Conservation (phyloP, 2,797 vertebrate species). For the Phalloptychus januarius region DNA sequence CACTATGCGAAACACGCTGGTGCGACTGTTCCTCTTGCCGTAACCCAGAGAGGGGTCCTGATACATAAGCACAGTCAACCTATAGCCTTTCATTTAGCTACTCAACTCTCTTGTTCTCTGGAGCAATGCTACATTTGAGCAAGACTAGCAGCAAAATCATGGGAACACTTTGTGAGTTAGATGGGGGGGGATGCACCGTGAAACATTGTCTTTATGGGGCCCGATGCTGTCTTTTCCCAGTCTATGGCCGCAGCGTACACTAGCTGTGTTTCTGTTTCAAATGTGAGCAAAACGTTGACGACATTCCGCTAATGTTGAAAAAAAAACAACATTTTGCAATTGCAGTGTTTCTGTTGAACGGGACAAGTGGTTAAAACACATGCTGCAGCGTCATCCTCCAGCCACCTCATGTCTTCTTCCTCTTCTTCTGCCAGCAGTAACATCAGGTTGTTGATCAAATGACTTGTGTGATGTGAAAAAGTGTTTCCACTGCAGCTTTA, state of each 20-base stretch:
- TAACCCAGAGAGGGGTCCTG: slow-evolving; percentile 95
- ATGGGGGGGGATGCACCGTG: not conserved
- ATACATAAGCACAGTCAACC: slow-evolving; percentile 79
- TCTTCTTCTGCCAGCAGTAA: too few relatives aligned
- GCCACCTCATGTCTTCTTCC: too few relatives aligned
- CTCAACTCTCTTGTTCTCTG: slow-evolving; percentile 54
- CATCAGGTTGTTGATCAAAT: too few relatives aligned
- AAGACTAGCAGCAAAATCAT: not conserved
- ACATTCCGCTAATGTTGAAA: too few relatives aligned
- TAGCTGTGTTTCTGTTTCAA: not conserved
- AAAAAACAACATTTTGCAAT: too few relatives aligned
- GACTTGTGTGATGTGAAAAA: too few relatives aligned
- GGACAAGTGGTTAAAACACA: too few relatives aligned
- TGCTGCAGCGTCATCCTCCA: too few relatives aligned
- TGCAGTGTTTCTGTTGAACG: too few relatives aligned
- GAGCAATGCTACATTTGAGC: slow-evolving; percentile 38
- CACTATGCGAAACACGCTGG: slow-evolving; percentile 96
- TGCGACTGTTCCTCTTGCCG: slow-evolving; percentile 95
- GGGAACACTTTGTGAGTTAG: slow-evolving; percentile 4
- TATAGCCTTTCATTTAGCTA: slow-evolving; percentile 79
- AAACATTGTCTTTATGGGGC: not conserved
- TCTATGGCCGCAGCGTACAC: not conserved
- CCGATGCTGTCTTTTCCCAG: not conserved
- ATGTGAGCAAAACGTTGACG: too few relatives aligned
- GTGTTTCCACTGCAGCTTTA: too few relatives aligned